Conservation (phyloP, 2,888 invertebrate species). For the Polyploca ridens region DNA sequence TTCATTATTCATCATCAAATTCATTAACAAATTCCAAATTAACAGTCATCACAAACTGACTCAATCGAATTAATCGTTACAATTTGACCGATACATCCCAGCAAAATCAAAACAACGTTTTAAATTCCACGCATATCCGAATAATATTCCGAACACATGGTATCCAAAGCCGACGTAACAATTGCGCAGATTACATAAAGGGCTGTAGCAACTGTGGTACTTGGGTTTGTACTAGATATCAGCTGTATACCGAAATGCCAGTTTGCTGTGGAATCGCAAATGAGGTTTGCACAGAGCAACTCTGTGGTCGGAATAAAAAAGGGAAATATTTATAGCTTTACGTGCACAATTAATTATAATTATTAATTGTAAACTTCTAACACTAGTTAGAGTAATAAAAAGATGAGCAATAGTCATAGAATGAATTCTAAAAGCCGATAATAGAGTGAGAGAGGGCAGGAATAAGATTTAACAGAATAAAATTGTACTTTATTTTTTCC, state of each 20-base stretch:
- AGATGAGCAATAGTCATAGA: too few species aligned
- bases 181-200: slow-evolving; percentile 28
- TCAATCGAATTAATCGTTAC: background rate
- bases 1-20: background rate
- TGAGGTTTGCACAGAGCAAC: slow-evolving; percentile 23
- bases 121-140: slow-evolving; percentile 26
- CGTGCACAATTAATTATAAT: too few species aligned
- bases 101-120: slow-evolving; percentile 14
- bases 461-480: too few species aligned
- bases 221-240: slow-evolving; percentile 24
- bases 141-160: slow-evolving; percentile 39
- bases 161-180: background rate
- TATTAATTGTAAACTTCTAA: too few species aligned
- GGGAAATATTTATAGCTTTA: background rate
- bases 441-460: too few species aligned
- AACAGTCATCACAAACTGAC: background rate
- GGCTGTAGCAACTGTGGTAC: slow-evolving; percentile 19
- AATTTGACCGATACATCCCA: background rate
- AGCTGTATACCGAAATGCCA: slow-evolving; percentile 30
- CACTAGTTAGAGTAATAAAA: too few species aligned
- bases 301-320: slow-evolving; percentile 11
- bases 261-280: slow-evolving; percentile 34
- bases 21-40: background rate
- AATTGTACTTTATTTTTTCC: too few species aligned
- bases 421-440: too few species aligned